These are phyloP conservation scores for Nasonia giraulti DNA, from an alignment of 1,140 invertebrate species.

Conservation along the genomic window DNA sequence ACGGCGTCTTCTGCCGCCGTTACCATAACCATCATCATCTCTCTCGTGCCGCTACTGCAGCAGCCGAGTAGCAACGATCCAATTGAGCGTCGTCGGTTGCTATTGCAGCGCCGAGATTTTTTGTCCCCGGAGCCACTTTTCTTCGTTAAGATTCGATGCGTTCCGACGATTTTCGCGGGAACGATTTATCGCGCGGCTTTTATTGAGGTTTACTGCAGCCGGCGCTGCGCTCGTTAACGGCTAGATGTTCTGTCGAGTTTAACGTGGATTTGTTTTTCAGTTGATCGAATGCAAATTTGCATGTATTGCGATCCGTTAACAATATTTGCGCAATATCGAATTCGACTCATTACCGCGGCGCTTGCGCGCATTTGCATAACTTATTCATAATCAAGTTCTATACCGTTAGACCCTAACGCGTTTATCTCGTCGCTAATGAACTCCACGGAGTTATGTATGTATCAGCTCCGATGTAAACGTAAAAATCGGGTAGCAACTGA, in stretches of 20 bases:
- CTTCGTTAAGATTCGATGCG: slow-evolving; percentile 4
- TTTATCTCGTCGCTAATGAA: neutral
- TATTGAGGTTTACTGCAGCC: slow-evolving; percentile 29
- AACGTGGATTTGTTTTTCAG: neutral
- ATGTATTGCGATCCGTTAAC: too few species aligned
- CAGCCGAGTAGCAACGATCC: neutral
- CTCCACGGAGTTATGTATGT: neutral
- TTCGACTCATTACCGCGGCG: too few species aligned
- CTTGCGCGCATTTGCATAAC: too few species aligned
- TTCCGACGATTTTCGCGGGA: neutral
- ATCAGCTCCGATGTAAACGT: neutral
- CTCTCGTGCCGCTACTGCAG: neutral
- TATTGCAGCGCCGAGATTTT: neutral
- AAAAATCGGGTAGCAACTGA: neutral
- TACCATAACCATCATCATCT: neutral
- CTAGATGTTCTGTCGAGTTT: neutral
- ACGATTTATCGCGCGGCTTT: slow-evolving; percentile 5
- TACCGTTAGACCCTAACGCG: too few species aligned
- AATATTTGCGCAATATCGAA: too few species aligned
- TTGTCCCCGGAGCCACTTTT: neutral
- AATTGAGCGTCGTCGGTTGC: neutral
- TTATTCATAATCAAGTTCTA: too few species aligned
- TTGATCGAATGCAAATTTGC: too few species aligned
- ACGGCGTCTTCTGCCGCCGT: neutral
- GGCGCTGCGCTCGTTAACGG: neutral